phyloP scores from a whole-genome alignment of 2,113 vertebrate genomes.

The Myiozetetes cayanensis region DNA sequence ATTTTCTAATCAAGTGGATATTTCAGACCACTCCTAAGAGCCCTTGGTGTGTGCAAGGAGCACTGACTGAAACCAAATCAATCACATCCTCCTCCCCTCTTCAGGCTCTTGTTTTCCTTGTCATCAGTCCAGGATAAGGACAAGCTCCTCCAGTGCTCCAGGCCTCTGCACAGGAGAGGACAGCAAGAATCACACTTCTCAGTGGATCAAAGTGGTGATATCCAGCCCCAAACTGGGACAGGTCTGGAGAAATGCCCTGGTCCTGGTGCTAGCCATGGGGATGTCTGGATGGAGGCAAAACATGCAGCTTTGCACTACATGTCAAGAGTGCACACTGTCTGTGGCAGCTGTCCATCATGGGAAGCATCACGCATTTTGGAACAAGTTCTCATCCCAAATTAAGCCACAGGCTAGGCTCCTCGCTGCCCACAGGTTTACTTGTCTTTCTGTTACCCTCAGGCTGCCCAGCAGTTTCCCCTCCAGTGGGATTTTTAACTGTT shows the following conservation, averaged over 20 bases:
- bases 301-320: background rate
- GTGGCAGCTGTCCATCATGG: background rate
- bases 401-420: background rate
- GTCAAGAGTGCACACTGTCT: fast-evolving
- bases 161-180: background rate
- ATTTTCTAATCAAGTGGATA: background rate
- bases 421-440: background rate
- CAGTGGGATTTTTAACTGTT: background rate
- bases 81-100: background rate
- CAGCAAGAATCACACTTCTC: background rate
- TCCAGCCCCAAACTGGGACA: background rate
- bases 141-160: background rate
- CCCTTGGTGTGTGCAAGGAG: background rate
- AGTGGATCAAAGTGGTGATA: background rate
- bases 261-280: background rate
- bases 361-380: background rate
- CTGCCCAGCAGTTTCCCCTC: background rate
- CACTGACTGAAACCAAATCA: background rate
- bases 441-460: background rate
- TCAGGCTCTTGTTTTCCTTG: background rate
- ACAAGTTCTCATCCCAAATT: background rate
- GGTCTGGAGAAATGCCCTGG: background rate
- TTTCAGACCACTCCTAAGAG: background rate
- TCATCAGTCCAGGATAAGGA: background rate
- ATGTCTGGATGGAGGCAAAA: background rate